Evolutionary conservation across 2,113 vertebrate genomes (phyloP), one percentile per base, ranked within the genome.

Genomic region (Scomber colias): DNA sequence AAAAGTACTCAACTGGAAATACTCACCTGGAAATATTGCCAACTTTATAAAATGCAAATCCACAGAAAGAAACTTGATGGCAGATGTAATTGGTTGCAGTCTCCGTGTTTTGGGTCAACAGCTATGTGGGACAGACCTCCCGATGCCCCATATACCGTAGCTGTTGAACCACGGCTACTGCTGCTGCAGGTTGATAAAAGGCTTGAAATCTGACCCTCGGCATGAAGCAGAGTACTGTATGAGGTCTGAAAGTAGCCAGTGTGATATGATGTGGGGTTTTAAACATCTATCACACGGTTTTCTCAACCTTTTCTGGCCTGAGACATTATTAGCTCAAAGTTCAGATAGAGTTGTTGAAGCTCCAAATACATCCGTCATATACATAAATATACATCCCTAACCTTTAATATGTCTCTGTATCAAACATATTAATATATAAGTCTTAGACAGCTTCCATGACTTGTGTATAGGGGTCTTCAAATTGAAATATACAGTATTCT

Each of bases 41-140:
- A 40, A 40, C 35, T 40, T 8, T 40, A 40, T 40, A 7, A 35
- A 35, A 35, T 35, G 31, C 31, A 35, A 35, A 35, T 35, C 4
- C 31, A 35, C 8, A 40, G 35, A 40, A 7, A 40, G 7, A 8
- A 40, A 40, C 35, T 40, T 40, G 35, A 40, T 63, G 85, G 79
- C 11, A 2, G 55, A 70, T 48, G 77, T 82, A 80, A 86, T 63
- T 82, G 75, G 63, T 64, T 19, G 54, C 49, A 4, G 55, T 71
- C 64, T 77, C 40, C 16, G 1, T 15, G 90, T 90, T 92, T 86
- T 87, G 90, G 90, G 85, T 91, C 88, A 90, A 1, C 67, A 57
- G 76, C 75, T 83, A 89, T 88, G 75, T 91, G 89, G 91, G 89
- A 85, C 90, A 86, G 64, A 83, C 67, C 55, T 69, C 82, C 86